phyloP scores from a whole-genome alignment of 2,113 vertebrate genomes.

The Lontra canadensis region DNA sequence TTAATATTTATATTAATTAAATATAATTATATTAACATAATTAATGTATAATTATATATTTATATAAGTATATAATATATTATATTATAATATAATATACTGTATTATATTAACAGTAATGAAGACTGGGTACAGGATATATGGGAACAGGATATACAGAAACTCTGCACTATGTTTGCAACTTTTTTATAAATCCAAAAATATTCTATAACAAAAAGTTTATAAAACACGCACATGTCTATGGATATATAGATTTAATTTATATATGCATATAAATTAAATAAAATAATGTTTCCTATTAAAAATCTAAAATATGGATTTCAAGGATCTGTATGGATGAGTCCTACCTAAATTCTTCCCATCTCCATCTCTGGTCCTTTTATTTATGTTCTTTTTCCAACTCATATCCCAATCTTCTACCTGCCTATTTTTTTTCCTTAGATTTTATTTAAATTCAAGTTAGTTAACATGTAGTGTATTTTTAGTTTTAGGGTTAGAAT shows the following conservation, averaged over 20 bases:
- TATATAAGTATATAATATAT: too few relatives aligned
- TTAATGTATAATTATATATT: too few relatives aligned
- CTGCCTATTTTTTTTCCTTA: background rate
- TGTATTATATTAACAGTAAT: background rate
- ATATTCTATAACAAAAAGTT: background rate
- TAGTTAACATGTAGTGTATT: background rate
- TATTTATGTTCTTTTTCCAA: background rate
- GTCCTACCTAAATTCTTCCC: background rate
- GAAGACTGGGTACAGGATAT: background rate
- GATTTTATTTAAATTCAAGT: background rate
- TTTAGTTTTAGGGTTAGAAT: background rate
- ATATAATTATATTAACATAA: too few relatives aligned
- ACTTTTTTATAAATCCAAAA: background rate
- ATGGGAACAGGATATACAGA: background rate
- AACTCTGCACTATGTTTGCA: background rate
- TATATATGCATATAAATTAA: background rate
- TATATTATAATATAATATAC: too few relatives aligned
- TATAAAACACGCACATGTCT: background rate
- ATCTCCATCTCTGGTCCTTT: background rate
- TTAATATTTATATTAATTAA: too few relatives aligned
- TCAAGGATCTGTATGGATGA: background rate
- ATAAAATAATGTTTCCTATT: background rate
- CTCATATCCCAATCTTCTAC: background rate
- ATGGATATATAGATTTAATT: background rate
- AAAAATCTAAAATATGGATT: background rate